These are phyloP conservation scores for Nymphalis polychloros DNA, from an alignment of 2,888 invertebrate species.

Conservation along the genomic window DNA sequence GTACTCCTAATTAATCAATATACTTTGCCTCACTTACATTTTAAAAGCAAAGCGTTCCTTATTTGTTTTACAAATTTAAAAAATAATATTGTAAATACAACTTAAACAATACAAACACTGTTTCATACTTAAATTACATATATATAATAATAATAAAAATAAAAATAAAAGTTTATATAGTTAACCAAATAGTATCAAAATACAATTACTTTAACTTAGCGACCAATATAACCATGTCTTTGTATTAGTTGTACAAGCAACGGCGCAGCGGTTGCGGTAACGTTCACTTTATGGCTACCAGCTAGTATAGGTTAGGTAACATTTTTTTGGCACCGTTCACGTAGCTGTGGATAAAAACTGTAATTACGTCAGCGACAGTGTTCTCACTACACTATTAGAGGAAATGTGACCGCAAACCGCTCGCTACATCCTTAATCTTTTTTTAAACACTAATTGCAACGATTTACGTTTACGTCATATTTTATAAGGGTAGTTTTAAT, in stretches of 20 bases:
- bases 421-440: constrained; percentile 31
- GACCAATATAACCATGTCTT: too few species aligned
- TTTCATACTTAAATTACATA: too few species aligned
- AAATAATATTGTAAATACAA: too few species aligned
- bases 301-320: not conserved
- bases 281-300: not conserved
- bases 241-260: not conserved
- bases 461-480: constrained; percentile 5
- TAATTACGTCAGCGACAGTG: constrained; percentile 42
- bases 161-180: too few species aligned
- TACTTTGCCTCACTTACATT: too few species aligned
- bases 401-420: constrained; percentile 28
- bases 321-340: constrained; percentile 29
- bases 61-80: too few species aligned
- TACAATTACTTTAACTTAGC: too few species aligned
- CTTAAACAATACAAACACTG: too few species aligned
- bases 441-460: constrained; percentile 34
- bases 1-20: too few species aligned
- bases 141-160: too few species aligned
- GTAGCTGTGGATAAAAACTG: constrained; percentile 41
- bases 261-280: not conserved
- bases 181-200: too few species aligned
- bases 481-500: not conserved
- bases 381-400: constrained; percentile 36
- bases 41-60: too few species aligned